Percentiles rank a stretch among this genome's conserved stretches.
phyloP scores from a whole-genome alignment of 2,113 vertebrate genomes.

The Corythoichthys haematopterus region DNA sequence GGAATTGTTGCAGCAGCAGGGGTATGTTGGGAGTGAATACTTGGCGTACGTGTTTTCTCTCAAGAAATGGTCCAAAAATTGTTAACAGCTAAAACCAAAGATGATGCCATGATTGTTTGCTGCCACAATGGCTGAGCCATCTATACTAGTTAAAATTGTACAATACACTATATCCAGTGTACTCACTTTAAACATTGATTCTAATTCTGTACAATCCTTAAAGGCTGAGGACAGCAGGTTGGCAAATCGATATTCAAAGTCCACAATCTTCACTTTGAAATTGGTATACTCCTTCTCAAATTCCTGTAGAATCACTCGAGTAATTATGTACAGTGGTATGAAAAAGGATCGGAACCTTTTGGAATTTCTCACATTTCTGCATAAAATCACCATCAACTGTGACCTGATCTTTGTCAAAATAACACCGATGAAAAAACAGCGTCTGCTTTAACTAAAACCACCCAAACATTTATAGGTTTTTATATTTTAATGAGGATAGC shows the following conservation, averaged over 20 bases:
- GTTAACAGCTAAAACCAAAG: conserved; percentile 68
- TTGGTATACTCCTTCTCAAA: conserved; percentile 71
- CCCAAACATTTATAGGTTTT: too few relatives aligned
- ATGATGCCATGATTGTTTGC: background rate
- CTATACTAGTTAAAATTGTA: background rate
- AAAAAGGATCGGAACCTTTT: too few relatives aligned
- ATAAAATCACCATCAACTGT: too few relatives aligned
- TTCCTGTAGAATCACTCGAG: conserved; percentile 41
- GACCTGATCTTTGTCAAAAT: too few relatives aligned
- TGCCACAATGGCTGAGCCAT: background rate
- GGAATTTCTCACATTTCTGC: too few relatives aligned
- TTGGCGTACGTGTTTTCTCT: conserved; percentile 70
- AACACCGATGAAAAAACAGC: too few relatives aligned
- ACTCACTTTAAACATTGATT: conserved; percentile 78
- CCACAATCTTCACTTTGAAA: conserved; percentile 71
- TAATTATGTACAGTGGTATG: background rate
- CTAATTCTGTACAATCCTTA: conserved; percentile 73
- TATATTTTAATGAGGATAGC: too few relatives aligned
- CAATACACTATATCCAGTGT: background rate
- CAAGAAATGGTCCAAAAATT: conserved; percentile 75
- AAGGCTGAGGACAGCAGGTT: conserved; percentile 73
- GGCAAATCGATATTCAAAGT: conserved; percentile 72
- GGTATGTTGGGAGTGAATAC: conserved; percentile 74
- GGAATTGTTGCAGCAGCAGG: conserved; percentile 70
- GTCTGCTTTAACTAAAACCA: too few relatives aligned